Conservation (phyloP, 1,140 invertebrate genomes). For the Marisa cornuarietis region DNA sequence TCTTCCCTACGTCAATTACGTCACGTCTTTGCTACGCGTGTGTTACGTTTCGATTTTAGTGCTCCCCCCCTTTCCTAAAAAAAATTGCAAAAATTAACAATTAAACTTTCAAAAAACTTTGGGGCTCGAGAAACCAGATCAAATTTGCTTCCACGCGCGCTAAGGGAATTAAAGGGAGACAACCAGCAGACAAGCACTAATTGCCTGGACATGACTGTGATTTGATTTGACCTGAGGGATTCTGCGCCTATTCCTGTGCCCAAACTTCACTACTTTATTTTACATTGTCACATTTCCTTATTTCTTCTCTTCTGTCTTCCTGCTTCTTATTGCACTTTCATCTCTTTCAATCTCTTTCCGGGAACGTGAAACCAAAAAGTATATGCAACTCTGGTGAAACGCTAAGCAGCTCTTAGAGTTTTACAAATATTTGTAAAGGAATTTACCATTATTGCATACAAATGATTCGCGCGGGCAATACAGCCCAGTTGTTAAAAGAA, state of each 20-base stretch:
- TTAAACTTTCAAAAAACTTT: background rate
- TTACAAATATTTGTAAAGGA: background rate
- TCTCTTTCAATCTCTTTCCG: slow-evolving; percentile 2
- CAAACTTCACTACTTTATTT: background rate
- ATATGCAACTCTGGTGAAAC: background rate
- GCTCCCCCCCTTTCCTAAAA: background rate
- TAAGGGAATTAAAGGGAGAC: background rate
- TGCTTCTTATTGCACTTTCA: background rate
- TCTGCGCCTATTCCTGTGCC: background rate
- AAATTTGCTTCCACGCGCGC: background rate
- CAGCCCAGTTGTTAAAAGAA: too few species aligned
- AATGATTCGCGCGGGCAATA: too few species aligned
- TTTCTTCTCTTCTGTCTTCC: background rate
- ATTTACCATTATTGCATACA: too few species aligned
- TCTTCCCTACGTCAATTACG: background rate
- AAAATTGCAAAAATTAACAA: background rate
- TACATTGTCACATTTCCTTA: background rate
- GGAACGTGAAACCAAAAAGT: background rate
- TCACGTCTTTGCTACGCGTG: background rate
- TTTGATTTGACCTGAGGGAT: slow-evolving; percentile 4
- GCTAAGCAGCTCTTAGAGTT: too few species aligned
- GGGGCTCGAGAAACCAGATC: background rate
- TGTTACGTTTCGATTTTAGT: background rate
- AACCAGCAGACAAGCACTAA: background rate
- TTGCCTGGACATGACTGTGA: slow-evolving; percentile 1